Evolutionary conservation across 2,888 invertebrate species (phyloP).

Genomic region (Rhyacophila evoluta): DNA sequence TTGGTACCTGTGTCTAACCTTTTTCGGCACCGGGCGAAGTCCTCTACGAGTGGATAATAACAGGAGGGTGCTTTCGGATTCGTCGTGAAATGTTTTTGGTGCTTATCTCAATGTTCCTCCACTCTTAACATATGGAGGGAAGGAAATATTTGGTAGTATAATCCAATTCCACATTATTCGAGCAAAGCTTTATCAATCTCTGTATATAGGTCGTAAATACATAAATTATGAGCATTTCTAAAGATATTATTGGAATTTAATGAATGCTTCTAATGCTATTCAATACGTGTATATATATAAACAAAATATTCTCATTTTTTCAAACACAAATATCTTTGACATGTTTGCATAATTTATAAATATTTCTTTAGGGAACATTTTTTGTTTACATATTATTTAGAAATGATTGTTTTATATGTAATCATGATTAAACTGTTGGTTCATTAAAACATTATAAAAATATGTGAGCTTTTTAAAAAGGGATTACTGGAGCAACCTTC

Average conservation of each 20-base stretch:
- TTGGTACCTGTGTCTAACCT: not conserved
- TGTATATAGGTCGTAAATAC: not conserved
- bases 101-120: not conserved
- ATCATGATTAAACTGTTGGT: too few relatives aligned
- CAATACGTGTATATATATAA: too few relatives aligned
- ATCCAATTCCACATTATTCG: not conserved
- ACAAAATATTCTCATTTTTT: too few relatives aligned
- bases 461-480: too few relatives aligned
- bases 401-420: too few relatives aligned
- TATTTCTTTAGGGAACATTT: too few relatives aligned
- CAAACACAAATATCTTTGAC: too few relatives aligned
- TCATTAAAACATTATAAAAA: too few relatives aligned
- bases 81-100: not conserved
- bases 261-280: too few relatives aligned
- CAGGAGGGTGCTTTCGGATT: not conserved
- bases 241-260: not conserved
- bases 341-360: too few relatives aligned
- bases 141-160: not conserved
- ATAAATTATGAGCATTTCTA: not conserved
- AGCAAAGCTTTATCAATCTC: not conserved
- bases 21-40: not conserved
- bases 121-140: not conserved
- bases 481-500: too few relatives aligned
- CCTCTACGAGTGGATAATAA: not conserved
- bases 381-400: too few relatives aligned